Base-by-base conservation (phyloP, 2,888 invertebrate species). In the Pollenia griseotomentosa region DNA sequence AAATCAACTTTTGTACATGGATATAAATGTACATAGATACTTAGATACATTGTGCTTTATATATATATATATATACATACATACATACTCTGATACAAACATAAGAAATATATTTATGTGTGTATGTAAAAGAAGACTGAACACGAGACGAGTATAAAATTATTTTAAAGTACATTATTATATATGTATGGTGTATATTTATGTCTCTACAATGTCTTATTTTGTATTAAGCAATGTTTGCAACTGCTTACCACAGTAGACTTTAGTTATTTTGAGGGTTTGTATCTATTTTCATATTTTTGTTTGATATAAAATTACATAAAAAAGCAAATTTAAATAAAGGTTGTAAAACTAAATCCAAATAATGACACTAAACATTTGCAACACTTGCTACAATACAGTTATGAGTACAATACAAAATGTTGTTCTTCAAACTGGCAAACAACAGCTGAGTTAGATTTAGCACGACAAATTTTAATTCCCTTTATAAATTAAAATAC, bases 401-500 rank as follows among this genome's bases (percentile, higher is more conserved):
- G 87, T 80, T 70, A 81, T 73, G 59, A 68, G 40, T 71, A 53
- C 7, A 55, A 42, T 16, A 9, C 19, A 42, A 42, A 55, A 55
- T 55, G 8, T 68, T 74, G 12, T 70, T 11, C 6, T 6, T 33
- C 63, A 61, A 57, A 23, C 66, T 48, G 33, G 42, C 16, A 77
- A 86, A 89, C 90, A 91, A 90, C 93, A 93, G 91, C 91, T 92
- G 92, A 90, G 90, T 89, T 88, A 90, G 90, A 92, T 83, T 71
- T 80, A 57, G 14, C 48, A 68, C 19, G 3, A 2, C 2, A 57
- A 11, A 19, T 55, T 23, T 23, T 11, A 57, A 57, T 57, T 19
- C 57, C 23, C 5, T 11, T 23, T 57, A 11, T 57, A 57, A 51
- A 71, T 40, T 46, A 6, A 46, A 68, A 68, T 19, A 57, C 55